phyloP scores from a whole-genome alignment of 2,888 invertebrate genomes.

The Eupithecia tripunctaria region DNA sequence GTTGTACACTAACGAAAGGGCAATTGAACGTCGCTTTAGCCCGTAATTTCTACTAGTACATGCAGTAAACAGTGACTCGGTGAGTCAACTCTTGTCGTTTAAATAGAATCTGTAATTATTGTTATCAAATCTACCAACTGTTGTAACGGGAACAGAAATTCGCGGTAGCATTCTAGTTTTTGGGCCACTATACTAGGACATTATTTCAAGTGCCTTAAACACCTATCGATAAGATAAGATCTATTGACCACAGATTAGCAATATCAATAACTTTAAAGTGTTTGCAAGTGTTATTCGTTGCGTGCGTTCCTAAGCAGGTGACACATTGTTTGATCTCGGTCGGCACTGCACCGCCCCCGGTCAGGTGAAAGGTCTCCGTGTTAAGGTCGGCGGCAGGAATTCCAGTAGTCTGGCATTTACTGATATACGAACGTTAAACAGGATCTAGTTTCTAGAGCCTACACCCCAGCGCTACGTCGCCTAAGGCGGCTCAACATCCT shows the following conservation, averaged over 20 bases:
- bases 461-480: not conserved
- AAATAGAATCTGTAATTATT: not conserved
- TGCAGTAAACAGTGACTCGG: not conserved
- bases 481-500: not conserved
- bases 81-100: not conserved
- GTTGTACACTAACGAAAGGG: not conserved
- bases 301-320: not conserved
- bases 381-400: constrained; percentile 51
- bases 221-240: not conserved
- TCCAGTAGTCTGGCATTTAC: constrained; percentile 29
- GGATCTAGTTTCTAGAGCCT: constrained; percentile 1
- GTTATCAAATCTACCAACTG: not conserved
- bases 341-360: not conserved
- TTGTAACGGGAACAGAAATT: not conserved
- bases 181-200: not conserved
- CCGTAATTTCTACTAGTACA: not conserved
- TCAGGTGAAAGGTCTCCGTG: constrained; percentile 52
- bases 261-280: not conserved
- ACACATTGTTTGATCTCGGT: not conserved
- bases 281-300: not conserved
- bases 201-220: not conserved
- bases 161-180: not conserved
- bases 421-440: constrained; percentile 30
- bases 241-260: not conserved
- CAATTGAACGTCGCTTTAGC: not conserved